Evolutionary conservation across 2,888 invertebrate genomes (phyloP), one percentile per base, ranked within the genome.

Genomic region (Ophion slaviceki): DNA sequence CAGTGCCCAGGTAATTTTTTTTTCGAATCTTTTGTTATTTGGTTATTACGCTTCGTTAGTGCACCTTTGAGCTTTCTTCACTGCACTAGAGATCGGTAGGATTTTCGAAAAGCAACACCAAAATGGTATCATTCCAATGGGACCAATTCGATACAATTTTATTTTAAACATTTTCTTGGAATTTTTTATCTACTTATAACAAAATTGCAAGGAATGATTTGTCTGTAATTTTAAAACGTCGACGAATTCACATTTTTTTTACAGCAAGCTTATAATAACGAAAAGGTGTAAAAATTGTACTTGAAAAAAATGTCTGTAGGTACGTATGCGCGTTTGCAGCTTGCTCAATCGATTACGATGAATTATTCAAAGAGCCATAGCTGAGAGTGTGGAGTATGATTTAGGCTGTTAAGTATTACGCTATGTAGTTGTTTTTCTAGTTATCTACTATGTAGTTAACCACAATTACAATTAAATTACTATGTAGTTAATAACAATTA

Each of bases 1-100:
- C 88, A 87, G 61, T 88, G 88, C 79, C 86, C 87, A 87, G 90
- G 90, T 90, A 88, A 86, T 47, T 66, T 24, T 3, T 70, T 68
- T 61, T 62, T 75, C 7, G 2, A 45, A 57, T 28, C 8, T 47
- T 53, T 14, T 53, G 17, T 3, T 53, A 17, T 53, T 53, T 4
- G 14, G 2, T 53, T 53, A 5, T 53, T 17, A 4, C 11, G 5
- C 11, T 53, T 53, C 17, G 17, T 53, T 5, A 17, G 5, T 4
- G 53, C 17, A 10, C 14, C 47, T 14, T 14, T 53, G 17, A 5
- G 17, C 6, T 70, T 1, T 70, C 11, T 20, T 45, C 17, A 17
- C 53, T 1, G 17, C 40, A 8, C 40, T 8, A 7, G 8, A 40
- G 40, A 40, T 40, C 40, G 40, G 40, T 40, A 8, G 5, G 7